phyloP scores from a whole-genome alignment of 2,113 vertebrate genomes.

The Sinosuthora webbiana region DNA sequence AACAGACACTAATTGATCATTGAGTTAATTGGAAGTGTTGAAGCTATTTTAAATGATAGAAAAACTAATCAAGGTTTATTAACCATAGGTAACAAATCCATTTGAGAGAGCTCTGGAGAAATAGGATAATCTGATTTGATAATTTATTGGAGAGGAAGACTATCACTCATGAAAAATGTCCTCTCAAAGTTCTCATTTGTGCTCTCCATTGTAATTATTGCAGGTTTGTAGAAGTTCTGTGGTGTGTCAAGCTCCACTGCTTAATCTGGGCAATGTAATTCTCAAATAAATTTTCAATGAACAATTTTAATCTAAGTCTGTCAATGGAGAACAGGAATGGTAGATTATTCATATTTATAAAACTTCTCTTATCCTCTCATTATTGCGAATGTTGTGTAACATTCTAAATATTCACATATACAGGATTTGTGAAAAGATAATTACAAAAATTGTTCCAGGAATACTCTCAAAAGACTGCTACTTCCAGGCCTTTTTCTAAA shows the following conservation, averaged over 20 bases:
- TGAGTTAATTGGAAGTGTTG: conserved; percentile 22
- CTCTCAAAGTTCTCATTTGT: neutral
- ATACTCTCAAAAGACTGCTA: neutral
- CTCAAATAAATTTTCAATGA: neutral
- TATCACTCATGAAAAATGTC: neutral
- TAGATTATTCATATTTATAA: neutral
- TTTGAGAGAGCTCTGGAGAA: conserved; percentile 44
- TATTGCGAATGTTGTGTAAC: neutral
- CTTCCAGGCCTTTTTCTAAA: neutral
- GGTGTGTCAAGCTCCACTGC: neutral
- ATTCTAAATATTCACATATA: neutral
- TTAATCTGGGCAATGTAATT: conserved; percentile 16
- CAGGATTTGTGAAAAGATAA: neutral
- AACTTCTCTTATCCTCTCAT: neutral
- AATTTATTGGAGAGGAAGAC: neutral
- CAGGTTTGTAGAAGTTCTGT: neutral
- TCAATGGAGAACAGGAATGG: neutral
- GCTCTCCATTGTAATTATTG: neutral
- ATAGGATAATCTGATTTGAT: conserved; percentile 33
- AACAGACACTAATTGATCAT: neutral
- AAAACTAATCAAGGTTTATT: conserved; percentile 49
- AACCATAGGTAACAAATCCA: neutral
- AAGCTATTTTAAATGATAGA: neutral
- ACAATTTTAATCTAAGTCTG: neutral
- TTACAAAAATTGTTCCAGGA: neutral